Conservation (phyloP, 2,797 vertebrate genomes). For the Sardinella longiceps region DNA sequence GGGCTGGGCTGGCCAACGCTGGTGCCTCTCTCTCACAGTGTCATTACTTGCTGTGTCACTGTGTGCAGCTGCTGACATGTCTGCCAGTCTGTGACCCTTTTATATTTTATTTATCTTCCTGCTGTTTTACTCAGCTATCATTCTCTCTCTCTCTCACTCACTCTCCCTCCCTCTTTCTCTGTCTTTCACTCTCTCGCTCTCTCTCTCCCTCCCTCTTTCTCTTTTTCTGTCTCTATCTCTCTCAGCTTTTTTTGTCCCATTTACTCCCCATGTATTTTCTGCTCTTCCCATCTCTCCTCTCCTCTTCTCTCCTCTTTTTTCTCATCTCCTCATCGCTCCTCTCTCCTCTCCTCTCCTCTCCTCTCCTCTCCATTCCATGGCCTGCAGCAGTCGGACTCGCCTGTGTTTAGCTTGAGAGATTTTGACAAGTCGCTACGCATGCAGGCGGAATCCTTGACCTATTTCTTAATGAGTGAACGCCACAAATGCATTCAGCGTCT, state of each 20-base stretch:
- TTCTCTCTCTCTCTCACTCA: neutral
- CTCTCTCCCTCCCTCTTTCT: conserved; percentile 11
- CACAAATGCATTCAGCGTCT: conserved; percentile 67
- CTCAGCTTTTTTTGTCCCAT: conserved; percentile 14
- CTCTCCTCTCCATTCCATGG: neutral
- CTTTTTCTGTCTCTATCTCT: conserved; percentile 1
- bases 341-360: neutral
- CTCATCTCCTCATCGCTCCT: conserved; percentile 44
- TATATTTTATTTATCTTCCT: neutral
- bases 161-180: too few species aligned
- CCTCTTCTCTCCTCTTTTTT: conserved; percentile 29
- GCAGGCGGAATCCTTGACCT: conserved; percentile 82
- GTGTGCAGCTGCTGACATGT: conserved; percentile 28
- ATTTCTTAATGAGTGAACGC: conserved; percentile 82
- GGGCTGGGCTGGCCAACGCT: neutral
- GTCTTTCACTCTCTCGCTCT: neutral
- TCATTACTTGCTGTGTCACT: conserved; percentile 58
- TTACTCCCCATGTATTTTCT: conserved; percentile 21
- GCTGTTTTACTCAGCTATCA: neutral
- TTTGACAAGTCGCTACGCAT: conserved; percentile 79
- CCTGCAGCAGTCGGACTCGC: conserved; percentile 40
- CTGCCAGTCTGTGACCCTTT: neutral
- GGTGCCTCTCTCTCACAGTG: conserved; percentile 25
- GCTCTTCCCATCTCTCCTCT: conserved; percentile 28
- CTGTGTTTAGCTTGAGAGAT: conserved; percentile 75